Base-by-base conservation (phyloP, 1,140 invertebrate species). In the Caenorhabditis briggsae region DNA sequence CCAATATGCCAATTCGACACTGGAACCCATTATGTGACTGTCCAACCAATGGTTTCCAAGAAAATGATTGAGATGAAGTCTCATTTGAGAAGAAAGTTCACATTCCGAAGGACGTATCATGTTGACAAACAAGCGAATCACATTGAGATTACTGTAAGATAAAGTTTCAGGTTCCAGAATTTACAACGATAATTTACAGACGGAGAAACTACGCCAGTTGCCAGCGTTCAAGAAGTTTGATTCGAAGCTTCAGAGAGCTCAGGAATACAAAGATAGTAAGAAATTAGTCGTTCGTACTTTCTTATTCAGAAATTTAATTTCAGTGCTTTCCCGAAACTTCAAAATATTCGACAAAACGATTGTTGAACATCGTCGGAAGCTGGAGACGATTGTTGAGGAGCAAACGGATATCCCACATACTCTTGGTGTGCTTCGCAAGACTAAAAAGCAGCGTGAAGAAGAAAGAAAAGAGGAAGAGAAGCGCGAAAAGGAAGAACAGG, bases 1-100 rank as follows among this genome's bases (percentile, higher is more conserved):
- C 70, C 70, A 23, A n/a, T 78, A 43, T 78, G 70, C 14, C 70
- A 78, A n/a, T 78, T 78, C 14, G 70, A 78, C 23, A 78, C 14
- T 0, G 70, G 70, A 50, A 12, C 50, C 3, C 70, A 78, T 23
- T 78, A 50, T 50, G 70, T 78, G 18, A 78, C 70, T 11, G 70
- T 78, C 20, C 70, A 78, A 50, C 70, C 70, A 23, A 78, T 78
- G 70, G 46, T 41, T 78, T 78, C 70, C 2, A 78, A 53, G 53
- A 78, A n/a, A 50, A 50, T 53, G 20, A 16, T 11, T 12, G 46
- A 50, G n/a, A 18, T 78, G n/a, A 78, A 78, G 70, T 78, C 70
- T 8, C 43, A 46, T 8, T 1, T 78, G 23, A n/a, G 70, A 23
- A 78, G 70, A 11, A 78, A 78, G 41, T 78, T 78, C 46, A n/a